Base-by-base conservation (phyloP, 2,888 invertebrate genomes). In the Drosophila infuscata region DNA sequence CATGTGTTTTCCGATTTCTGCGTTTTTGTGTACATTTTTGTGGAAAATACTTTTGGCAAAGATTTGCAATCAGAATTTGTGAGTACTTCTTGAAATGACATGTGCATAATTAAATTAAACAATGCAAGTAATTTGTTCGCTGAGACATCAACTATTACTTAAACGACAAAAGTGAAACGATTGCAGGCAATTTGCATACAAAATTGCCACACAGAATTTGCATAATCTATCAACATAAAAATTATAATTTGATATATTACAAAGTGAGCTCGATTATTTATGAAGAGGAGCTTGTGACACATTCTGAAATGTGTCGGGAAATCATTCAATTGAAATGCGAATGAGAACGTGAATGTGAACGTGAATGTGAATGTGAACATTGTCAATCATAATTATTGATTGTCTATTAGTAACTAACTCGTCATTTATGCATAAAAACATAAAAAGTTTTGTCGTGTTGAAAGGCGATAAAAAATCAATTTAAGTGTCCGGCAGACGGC, bases 381-480 rank as follows among this genome's bases (percentile, higher is more conserved):
- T 89, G 86, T 88, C 90, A 85, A 79, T 89, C 83, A 89, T 83
- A 73, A 85, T 88, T 85, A 89, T 85, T 83, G 85, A 89, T 89
- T 88, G 86, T 85, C 78, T 75, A 85, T 85, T 85, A 80, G 73
- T 54, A 59, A 52, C 58, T 60, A 38, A 30, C 41, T 71, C 56
- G 68, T 88, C 77, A 85, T 88, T 89, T 85, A 88, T 85, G 61
- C 81, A 71, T 54, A 57, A 32, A 66, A 63, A 29, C 20, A 25
- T 64, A 70, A 53, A 36, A 58, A 46, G 20, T 30, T 51, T 54
- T 80, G 65, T 74, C 86, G 89, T 87, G 86, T 74, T 84, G 84
- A 86, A 87, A 86, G 79, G 82, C 88, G 87, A 90, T 87, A 90
- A 83, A 88, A 82, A 76, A 81, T 79, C 84, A 76, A 88, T 83